phyloP scores from a whole-genome alignment of 2,888 invertebrate genomes.

The Nomada goodeniana region DNA sequence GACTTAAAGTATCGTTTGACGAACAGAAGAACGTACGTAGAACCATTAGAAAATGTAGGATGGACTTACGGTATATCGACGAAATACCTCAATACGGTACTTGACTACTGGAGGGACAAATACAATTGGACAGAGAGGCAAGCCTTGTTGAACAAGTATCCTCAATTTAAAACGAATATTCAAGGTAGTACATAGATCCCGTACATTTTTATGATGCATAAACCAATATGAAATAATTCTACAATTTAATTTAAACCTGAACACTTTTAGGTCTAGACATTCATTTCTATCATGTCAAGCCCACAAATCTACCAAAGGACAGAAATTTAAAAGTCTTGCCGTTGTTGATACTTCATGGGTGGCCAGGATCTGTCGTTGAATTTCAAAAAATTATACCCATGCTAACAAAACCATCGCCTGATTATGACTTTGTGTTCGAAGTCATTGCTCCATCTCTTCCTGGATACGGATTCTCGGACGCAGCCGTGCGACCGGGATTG shows the following conservation, averaged over 20 bases:
- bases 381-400: constrained; percentile 91
- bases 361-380: constrained; percentile 94
- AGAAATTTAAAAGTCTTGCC: constrained; percentile 87
- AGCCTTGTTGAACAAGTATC: constrained; percentile 89
- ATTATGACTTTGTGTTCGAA: constrained; percentile 88
- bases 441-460: constrained; percentile 89
- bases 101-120: constrained; percentile 91
- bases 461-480: constrained; percentile 89
- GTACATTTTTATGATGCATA: background rate
- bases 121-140: constrained; percentile 91
- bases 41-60: constrained; percentile 88
- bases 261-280: constrained; percentile 86
- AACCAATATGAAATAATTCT: background rate
- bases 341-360: constrained; percentile 91
- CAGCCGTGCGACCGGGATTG: constrained; percentile 85
- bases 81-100: constrained; percentile 87
- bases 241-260: no score
- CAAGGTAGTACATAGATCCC: constrained; percentile 85
- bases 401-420: constrained; percentile 85
- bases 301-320: constrained; percentile 80
- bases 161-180: constrained; percentile 91
- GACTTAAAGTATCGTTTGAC: constrained; percentile 87
- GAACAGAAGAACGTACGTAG: constrained; percentile 85
- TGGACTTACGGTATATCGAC: constrained; percentile 94
- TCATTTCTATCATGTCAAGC: constrained; percentile 91